Evolutionary conservation across 2,888 invertebrate genomes (phyloP).

Genomic region (Ichneumoninae sp.): DNA sequence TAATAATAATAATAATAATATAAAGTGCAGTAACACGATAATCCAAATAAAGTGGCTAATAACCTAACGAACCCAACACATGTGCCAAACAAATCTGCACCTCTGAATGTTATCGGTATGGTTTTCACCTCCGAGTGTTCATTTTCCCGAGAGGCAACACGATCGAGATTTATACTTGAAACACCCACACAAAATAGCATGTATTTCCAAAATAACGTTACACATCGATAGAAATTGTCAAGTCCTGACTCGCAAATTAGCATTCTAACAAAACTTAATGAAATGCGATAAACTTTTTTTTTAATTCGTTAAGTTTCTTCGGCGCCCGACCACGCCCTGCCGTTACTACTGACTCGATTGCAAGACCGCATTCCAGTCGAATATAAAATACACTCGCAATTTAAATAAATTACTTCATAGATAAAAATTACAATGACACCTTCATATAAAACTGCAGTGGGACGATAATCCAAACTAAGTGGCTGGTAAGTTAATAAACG

Average conservation of each 20-base stretch:
- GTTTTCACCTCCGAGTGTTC: conserved; percentile 15
- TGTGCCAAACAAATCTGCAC: background rate
- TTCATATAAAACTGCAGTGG: background rate
- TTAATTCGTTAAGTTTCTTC: background rate
- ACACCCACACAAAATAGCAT: conserved; percentile 18
- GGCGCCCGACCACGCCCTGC: conserved; percentile 44
- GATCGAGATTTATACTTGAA: conserved; percentile 74
- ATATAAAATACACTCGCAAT: background rate
- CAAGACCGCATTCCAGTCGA: background rate
- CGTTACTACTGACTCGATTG: conserved; percentile 10
- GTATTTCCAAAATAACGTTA: conserved; percentile 7
- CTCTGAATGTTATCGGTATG: conserved; percentile 8
- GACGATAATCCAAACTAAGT: background rate
- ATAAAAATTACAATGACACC: background rate
- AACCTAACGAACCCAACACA: too few relatives aligned
- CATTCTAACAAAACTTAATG: background rate
- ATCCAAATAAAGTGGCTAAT: too few relatives aligned
- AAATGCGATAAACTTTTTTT: background rate
- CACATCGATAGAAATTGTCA: background rate
- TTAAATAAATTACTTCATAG: background rate
- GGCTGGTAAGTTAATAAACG: background rate
- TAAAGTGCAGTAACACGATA: too few relatives aligned
- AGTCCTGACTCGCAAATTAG: background rate
- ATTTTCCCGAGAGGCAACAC: conserved; percentile 63
- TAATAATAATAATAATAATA: too few relatives aligned